Conservation (phyloP, 2,888 invertebrate genomes). For the Phengaris alcon region DNA sequence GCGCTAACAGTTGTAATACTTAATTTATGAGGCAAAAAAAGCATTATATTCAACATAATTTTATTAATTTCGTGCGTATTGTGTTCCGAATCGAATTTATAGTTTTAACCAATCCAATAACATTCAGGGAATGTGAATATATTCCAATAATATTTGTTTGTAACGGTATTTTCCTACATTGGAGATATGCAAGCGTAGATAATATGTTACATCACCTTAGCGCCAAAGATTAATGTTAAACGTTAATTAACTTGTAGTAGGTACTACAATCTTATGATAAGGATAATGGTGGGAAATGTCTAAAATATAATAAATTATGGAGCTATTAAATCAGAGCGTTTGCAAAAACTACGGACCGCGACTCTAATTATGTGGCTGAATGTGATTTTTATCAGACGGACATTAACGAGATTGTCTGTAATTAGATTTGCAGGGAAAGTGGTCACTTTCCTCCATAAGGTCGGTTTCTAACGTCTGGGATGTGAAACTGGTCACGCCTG, state of each 20-base stretch:
- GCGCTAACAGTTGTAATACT: too few relatives aligned
- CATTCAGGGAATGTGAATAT: background rate
- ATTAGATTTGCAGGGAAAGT: slow-evolving; percentile 25
- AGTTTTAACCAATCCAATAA: too few relatives aligned
- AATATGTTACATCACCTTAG: background rate
- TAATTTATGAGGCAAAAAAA: background rate
- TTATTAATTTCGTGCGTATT: background rate
- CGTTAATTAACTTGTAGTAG: background rate
- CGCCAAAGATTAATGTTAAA: background rate
- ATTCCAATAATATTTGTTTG: background rate
- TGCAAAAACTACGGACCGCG: background rate
- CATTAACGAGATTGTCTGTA: slow-evolving; percentile 21
- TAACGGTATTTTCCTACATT: slow-evolving; percentile 9
- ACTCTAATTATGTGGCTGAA: background rate
- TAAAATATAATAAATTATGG: background rate
- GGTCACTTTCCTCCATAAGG: background rate
- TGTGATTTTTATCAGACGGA: background rate
- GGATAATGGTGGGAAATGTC: background rate
- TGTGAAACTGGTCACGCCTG: slow-evolving; percentile 9
- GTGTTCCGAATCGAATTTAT: background rate
- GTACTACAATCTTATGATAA: background rate
- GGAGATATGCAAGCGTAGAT: background rate
- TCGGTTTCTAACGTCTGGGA: slow-evolving; percentile 7
- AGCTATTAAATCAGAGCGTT: background rate
- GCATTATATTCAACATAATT: background rate